Percentiles rank a stretch among this genome's conserved stretches.
These are phyloP conservation scores for Listrodromus nycthemerus DNA, from an alignment of 2,888 invertebrate genomes.

Conservation along the genomic window DNA sequence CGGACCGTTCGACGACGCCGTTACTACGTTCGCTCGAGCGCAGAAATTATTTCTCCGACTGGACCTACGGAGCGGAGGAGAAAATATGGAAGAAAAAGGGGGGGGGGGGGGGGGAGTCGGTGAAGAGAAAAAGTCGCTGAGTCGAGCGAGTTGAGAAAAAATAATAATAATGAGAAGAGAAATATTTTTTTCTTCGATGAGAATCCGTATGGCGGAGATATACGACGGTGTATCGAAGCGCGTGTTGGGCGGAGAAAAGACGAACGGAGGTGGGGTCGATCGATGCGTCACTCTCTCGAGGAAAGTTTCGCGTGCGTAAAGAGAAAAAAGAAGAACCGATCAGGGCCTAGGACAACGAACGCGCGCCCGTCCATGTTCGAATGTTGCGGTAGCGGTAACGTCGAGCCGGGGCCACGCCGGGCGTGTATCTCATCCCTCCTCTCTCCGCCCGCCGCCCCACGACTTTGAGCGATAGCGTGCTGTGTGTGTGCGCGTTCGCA, in stretches of 20 bases:
- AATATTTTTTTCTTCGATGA: background rate
- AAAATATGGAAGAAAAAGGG: too few relatives aligned
- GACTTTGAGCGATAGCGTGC: background rate
- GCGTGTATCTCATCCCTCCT: conserved; percentile 40
- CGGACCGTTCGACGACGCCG: conserved; percentile 54
- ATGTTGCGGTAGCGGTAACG: conserved; percentile 9
- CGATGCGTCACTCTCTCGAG: conserved; percentile 8
- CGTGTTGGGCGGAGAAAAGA: conserved; percentile 1
- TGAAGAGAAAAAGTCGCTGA: background rate
- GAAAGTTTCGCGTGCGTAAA: conserved; percentile 55
- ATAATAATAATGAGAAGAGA: background rate
- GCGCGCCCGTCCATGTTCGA: conserved; percentile 36
- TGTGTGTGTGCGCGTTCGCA: conserved; percentile 25
- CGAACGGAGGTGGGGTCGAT: background rate
- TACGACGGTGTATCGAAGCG: background rate
- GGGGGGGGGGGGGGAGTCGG: background rate
- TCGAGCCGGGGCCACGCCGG: background rate
- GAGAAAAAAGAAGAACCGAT: conserved; percentile 27
- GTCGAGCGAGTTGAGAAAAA: background rate
- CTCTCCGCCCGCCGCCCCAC: background rate
- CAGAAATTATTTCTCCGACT: conserved; percentile 48
- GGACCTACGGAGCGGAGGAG: background rate
- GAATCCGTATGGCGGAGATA: background rate
- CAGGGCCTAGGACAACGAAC: conserved; percentile 68
- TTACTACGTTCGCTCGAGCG: conserved; percentile 8